These are phyloP conservation scores for Thamnophis sirtalis DNA, from an alignment of 2,113 vertebrate genomes.

Conservation along the genomic window DNA sequence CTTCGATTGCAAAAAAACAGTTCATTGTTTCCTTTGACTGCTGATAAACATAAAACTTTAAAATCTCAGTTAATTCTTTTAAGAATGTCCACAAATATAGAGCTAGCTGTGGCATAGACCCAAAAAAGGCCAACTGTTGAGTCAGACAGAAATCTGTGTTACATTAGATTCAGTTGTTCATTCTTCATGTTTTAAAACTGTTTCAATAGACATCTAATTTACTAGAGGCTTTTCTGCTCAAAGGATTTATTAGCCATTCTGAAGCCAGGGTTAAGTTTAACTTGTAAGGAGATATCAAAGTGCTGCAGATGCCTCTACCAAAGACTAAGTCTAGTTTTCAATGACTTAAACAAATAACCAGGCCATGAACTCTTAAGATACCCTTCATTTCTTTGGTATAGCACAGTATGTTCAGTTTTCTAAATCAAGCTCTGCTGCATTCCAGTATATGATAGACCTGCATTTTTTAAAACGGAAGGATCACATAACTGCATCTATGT, in stretches of 20 bases:
- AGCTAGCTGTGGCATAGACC: background rate
- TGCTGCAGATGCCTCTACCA: conserved; percentile 65
- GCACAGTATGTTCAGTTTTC: conserved; percentile 65
- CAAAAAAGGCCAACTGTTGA: background rate
- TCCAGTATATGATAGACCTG: conserved; percentile 42
- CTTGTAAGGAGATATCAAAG: conserved; percentile 50
- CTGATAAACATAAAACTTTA: background rate
- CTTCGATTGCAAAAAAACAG: background rate
- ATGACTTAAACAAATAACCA: conserved; percentile 64
- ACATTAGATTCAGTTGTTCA: background rate
- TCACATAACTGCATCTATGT: conserved; percentile 18
- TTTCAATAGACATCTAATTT: background rate
- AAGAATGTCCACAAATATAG: background rate
- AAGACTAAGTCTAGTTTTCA: conserved; percentile 65
- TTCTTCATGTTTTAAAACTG: background rate
- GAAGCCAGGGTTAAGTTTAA: conserved; percentile 1
- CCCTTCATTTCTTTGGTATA: conserved; percentile 52
- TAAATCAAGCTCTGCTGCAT: conserved; percentile 41
- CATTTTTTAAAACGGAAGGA: conserved; percentile 35
- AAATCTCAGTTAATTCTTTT: background rate
- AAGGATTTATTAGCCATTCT: background rate
- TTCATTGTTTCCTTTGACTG: background rate
- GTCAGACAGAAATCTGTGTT: background rate
- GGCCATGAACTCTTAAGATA: conserved; percentile 65
- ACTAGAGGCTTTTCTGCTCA: background rate